Base-by-base conservation (phyloP, 92 coral and sea anemone species). In the Palythoa grandiflora region DNA sequence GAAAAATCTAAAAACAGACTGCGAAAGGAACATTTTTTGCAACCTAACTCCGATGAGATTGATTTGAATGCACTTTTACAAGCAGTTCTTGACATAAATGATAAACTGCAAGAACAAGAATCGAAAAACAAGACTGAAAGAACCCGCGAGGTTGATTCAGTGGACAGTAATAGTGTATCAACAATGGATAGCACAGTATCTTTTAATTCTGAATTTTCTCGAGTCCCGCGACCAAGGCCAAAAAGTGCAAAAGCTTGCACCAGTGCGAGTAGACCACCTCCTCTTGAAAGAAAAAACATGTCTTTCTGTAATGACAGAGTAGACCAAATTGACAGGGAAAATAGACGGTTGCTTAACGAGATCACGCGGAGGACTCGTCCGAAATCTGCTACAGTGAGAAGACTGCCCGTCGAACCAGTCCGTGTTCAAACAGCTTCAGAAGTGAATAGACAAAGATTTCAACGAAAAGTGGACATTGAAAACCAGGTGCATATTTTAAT, bases 31-130 rank as follows among this genome's bases (percentile, higher is more conserved):
- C 98, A 95, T 83, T 93, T 97, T 70, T 85, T 95, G 61, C 92
- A 91, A 37, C 99, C 99, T 66, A 94, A 97, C 84, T 95, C 99
- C 21, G 99, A 97, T 84, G 97, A 97, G 75, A 90, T 97, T 70
- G 98, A 97, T 83, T 89, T 97, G 78, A 95, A 97, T 52, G 78
- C 93, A 14, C 90, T 97, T 48, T 84, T 97, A 51, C 96, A 95
- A 74, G 99, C 99, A 16, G 99, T 97, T 59, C 94, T 97, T n/a
- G 99, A 97, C 86, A 95, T 97, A 68, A 97, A 94, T 57, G 98
- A 97, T 66, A 96, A 89, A 79, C 72, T 97, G 83, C 93, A 92
- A 28, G 77, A 87, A 73, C 89, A 86, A 53, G 89, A 79, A 50
- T 71, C 83, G 65, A 86, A 89, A 57, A 63, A 70, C 61, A 51